A percentile compares a stretch with the other conserved stretches of the same genome.
phyloP scores from a whole-genome alignment of 1,140 invertebrate species.

The Lamellibrachia luymesi region DNA sequence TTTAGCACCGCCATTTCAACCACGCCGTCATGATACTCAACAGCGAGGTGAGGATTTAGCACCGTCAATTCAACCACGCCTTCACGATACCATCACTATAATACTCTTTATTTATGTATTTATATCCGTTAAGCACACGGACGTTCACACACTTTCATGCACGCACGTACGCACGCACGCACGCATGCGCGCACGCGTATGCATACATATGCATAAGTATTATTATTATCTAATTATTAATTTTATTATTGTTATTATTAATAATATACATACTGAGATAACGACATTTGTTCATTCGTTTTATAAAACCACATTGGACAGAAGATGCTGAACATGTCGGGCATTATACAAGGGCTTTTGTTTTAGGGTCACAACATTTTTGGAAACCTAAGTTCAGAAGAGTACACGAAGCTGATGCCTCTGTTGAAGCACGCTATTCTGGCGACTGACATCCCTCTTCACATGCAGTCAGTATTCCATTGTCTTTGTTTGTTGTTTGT shows the following conservation, averaged over 20 bases:
- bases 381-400: conserved; percentile 77
- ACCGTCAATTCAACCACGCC: conserved; percentile 93
- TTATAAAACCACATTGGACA: neutral
- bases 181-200: neutral
- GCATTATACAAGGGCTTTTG: neutral
- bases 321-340: neutral
- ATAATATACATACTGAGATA: no score
- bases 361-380: conserved; percentile 71
- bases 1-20: conserved; percentile 81
- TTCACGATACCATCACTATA: conserved; percentile 73
- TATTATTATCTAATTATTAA: no score
- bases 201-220: no score
- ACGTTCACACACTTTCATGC: neutral
- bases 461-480: conserved; percentile 73
- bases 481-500: neutral
- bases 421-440: conserved; percentile 86
- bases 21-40: conserved; percentile 94
- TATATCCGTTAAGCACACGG: no score
- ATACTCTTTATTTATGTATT: no score
- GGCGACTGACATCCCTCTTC: conserved; percentile 88
- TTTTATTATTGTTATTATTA: no score
- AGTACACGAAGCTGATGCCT: conserved; percentile 83
- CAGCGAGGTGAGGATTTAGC: conserved; percentile 54
- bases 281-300: no score
- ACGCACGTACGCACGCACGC: neutral